phyloP scores from a whole-genome alignment of 2,888 invertebrate species.

The Meiosimyza platycephala region DNA sequence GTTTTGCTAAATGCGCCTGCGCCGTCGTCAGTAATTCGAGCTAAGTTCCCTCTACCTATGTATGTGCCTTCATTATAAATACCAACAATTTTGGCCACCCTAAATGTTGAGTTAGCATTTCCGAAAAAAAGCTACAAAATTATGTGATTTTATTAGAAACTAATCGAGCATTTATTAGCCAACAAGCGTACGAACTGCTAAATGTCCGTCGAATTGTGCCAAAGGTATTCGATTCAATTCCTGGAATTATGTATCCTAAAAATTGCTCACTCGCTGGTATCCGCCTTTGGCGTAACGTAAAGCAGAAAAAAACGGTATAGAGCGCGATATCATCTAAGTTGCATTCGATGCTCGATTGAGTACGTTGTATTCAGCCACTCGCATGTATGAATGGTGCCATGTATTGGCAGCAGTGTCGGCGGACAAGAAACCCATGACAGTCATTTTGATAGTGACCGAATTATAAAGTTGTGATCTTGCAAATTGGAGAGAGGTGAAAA shows the following conservation, averaged over 20 bases:
- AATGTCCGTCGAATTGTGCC: neutral
- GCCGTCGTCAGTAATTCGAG: conserved; percentile 26
- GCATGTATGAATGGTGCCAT: neutral
- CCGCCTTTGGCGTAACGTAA: conserved; percentile 34
- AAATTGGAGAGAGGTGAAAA: neutral
- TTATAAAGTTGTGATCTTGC: too few relatives aligned
- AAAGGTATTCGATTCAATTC: conserved; percentile 64
- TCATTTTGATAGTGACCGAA: too few relatives aligned
- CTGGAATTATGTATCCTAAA: conserved; percentile 57
- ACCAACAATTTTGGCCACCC: too few relatives aligned
- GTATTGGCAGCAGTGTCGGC: neutral
- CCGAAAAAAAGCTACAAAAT: conserved; percentile 22
- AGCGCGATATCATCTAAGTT: conserved; percentile 41
- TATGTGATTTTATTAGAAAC: conserved; percentile 39
- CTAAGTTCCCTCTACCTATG: neutral
- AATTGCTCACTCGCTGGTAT: conserved; percentile 49
- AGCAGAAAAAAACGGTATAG: conserved; percentile 29
- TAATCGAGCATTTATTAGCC: conserved; percentile 38
- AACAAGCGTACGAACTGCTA: neutral
- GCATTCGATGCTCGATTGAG: conserved; percentile 15
- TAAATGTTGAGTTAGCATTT: neutral
- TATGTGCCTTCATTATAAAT: too few relatives aligned
- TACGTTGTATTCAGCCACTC: neutral
- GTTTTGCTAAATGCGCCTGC: conserved; percentile 6
- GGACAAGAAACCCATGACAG: neutral